Base-by-base conservation (phyloP, 2,797 vertebrate genomes). In the Eulemur rubriventer region DNA sequence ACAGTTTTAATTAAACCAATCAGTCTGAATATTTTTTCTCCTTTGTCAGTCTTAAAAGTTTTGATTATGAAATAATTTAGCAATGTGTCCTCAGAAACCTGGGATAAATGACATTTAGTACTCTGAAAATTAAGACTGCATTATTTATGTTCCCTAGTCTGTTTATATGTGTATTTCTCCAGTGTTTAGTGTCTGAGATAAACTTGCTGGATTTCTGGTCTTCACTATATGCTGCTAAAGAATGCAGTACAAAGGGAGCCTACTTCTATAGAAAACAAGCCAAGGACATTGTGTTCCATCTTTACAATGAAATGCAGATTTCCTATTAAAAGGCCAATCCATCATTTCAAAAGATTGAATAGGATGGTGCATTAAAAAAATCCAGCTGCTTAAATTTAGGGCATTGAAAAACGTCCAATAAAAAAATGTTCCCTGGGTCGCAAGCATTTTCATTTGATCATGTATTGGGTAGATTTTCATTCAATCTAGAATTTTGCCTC, bases 241-340 rank as follows among this genome's bases (percentile, higher is more conserved):
- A 97, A 91, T 88, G 73, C 59, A 83, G 87, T 88, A 92, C 88
- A 96, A 94, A 94, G 69, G 70, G 63, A 93, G 72, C 59, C 72
- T 90, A 12, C 88, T 91, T 96, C 95, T 97, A 65, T 46, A 92
- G 97, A 94, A 96, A 96, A 41, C 94, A 82, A 46, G 96, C 97
- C 97, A 97, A 97, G 97, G 88, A 97, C 98, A 96, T 89, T 86
- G 87, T 97, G 97, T 98, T 97, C 97, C 96, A 48, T 98, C 97
- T 95, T 97, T 97, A 96, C 97, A 97, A 97, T 98, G 97, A 97
- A 94, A 96, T 94, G 78, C 97, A 98, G 96, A 97, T 97, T 97
- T 98, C 90, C 93, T 85, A 97, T 97, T 97, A 98, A 97, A 96
- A 97, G 90, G 46, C 96, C 46, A 96, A 97, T 96, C 92, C 95